These are phyloP conservation scores for Scaptomyza pallida DNA, from an alignment of 1,140 invertebrate species.

Conservation along the genomic window DNA sequence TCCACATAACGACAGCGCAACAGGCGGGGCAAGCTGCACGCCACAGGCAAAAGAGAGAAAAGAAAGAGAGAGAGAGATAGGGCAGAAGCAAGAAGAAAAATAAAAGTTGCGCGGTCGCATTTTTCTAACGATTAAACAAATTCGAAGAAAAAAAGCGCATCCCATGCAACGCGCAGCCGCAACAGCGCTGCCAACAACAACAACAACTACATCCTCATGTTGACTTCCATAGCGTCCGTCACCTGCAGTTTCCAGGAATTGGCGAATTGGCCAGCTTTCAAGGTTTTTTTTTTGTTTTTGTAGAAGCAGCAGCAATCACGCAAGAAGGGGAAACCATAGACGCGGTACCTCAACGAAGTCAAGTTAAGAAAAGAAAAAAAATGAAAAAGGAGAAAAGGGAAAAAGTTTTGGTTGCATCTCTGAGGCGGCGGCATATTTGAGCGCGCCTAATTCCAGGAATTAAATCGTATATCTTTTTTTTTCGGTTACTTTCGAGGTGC, in stretches of 20 bases:
- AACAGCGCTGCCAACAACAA: constrained; percentile 5
- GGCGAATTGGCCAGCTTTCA: constrained; percentile 43
- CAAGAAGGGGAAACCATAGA: constrained; percentile 52
- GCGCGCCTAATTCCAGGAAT: constrained; percentile 69
- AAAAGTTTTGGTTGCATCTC: constrained; percentile 42
- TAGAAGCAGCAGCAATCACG: constrained; percentile 19
- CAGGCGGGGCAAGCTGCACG: constrained; percentile 8
- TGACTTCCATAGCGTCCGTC: constrained; percentile 43
- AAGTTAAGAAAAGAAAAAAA: constrained; percentile 7
- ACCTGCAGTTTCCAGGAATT: constrained; percentile 79
- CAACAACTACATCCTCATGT: constrained; percentile 3
- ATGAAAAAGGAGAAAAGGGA: constrained; percentile 6
- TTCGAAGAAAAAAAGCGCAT: constrained; percentile 82
- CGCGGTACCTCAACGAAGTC: constrained; percentile 4
- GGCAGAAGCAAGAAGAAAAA: constrained; percentile 8
- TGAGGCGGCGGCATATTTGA: constrained; percentile 69
- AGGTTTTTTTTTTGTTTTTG: no score
- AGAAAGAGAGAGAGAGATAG: background rate
- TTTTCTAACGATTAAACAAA: constrained; percentile 84
- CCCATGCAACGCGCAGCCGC: constrained; percentile 68
- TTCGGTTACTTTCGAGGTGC: constrained; percentile 3
- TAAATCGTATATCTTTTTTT: constrained; percentile 77
- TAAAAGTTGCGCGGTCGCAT: constrained; percentile 68
- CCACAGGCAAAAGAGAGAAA: background rate
- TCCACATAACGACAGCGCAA: constrained; percentile 43